Base-by-base conservation (phyloP, 2,888 invertebrate genomes). In the Taenaris catops region DNA sequence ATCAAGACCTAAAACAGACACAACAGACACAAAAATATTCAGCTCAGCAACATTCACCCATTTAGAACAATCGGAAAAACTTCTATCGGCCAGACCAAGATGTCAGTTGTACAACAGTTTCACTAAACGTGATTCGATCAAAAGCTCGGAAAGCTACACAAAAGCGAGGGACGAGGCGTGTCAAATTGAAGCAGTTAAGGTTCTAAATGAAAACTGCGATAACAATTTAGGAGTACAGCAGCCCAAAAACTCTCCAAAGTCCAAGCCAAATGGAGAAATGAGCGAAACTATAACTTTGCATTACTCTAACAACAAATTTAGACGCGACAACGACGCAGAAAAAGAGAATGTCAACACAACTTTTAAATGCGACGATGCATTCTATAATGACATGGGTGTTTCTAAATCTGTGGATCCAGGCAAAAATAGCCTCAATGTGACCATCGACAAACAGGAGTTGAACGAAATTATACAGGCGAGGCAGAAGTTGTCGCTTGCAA, bases 381-480 rank as follows among this genome's bases (percentile, higher is more conserved):
- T 87, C 35, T 80, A 70, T 46, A 80, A 68, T 51, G 80, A 84
- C 2, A 79, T 78, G 72, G 73, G 65, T 0, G 23, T 78, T 16
- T 62, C 58, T 1, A 74, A 61, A 29, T 59, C 74, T 0, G 63
- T 64, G 0, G 81, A 76, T 1, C 32, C 61, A 0, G 72, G 58
- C 0, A 51, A 44, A 26, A 79, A 69, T 14, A 86, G 78, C 41
- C 21, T 83, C 1, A 86, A 81, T 38, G 72, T 80, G 0, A 86
- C 83, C 0, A 40, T 81, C 1, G 86, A 84, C 12, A 87, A 87
- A 40, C 76, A 83, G 34, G 86, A 86, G 43, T 34, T 86, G 25
- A 86, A 84, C 26, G 86, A 86, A 38, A 86, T 86, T 1, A 84
- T 83, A 31, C 86, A 84, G 44, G 86, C 86, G 8, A 49, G 86